These are phyloP conservation scores for Grapholita molesta DNA, from an alignment of 1,140 invertebrate species.

Conservation along the genomic window DNA sequence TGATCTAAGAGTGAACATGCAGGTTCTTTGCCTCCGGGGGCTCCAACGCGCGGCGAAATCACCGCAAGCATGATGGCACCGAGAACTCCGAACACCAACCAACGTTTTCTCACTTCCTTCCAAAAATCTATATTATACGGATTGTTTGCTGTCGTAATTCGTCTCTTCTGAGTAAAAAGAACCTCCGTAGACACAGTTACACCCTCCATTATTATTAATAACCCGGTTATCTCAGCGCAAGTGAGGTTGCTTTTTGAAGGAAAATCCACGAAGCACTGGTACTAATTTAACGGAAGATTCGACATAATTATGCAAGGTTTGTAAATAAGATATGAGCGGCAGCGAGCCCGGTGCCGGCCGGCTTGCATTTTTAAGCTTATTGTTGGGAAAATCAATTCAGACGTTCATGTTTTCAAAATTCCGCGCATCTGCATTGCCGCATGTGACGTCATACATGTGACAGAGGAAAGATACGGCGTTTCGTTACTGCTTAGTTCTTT, in stretches of 20 bases:
- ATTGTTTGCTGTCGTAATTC: slow-evolving; percentile 25
- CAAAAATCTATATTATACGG: slow-evolving; percentile 50
- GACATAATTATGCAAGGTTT: background rate
- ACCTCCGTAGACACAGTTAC: slow-evolving; percentile 25
- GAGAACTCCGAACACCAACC: slow-evolving; percentile 53
- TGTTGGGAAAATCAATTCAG: slow-evolving; percentile 19
- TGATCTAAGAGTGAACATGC: slow-evolving; percentile 62
- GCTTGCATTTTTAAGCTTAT: background rate
- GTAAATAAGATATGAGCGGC: background rate
- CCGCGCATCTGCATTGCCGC: slow-evolving; percentile 61
- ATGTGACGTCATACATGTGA: slow-evolving; percentile 28
- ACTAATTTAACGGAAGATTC: background rate
- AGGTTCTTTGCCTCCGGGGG: slow-evolving; percentile 66
- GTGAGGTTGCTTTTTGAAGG: background rate
- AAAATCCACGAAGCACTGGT: background rate
- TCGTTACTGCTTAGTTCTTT: background rate
- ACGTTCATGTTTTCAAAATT: slow-evolving; percentile 39
- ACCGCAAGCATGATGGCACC: slow-evolving; percentile 44
- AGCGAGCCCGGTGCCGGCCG: background rate
- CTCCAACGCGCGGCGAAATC: slow-evolving; percentile 47
- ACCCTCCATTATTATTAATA: slow-evolving; percentile 27
- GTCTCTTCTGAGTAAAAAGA: slow-evolving; percentile 23
- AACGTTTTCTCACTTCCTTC: slow-evolving; percentile 49
- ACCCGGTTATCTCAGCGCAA: background rate
- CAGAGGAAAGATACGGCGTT: background rate